phyloP scores from a whole-genome alignment of 92 coral and sea anemone species.

The Porites cylindrica region DNA sequence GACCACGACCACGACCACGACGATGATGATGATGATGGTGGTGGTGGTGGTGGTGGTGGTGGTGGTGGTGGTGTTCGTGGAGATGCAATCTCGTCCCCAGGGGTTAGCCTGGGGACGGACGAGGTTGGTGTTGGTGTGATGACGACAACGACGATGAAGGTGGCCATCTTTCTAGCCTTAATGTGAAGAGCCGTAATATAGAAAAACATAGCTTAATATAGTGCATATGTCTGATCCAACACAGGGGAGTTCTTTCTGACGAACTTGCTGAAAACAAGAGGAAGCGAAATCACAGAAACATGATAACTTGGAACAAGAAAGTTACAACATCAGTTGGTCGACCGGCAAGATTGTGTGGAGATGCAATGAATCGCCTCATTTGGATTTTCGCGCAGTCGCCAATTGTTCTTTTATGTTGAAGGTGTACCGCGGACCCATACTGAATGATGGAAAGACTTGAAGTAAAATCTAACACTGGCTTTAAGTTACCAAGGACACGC shows the following conservation, averaged over 20 bases:
- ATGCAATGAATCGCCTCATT: not conserved
- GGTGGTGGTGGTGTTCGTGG: no score
- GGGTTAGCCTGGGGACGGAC: no score
- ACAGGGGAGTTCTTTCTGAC: constrained; percentile 92
- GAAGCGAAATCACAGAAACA: not conserved
- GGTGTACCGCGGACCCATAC: not conserved
- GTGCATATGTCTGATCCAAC: not conserved
- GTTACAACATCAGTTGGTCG: not conserved
- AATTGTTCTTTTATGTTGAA: not conserved
- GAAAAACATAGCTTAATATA: not conserved
- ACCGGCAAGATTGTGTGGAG: not conserved
- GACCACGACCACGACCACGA: no score
- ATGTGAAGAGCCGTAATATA: not conserved
- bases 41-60: no score
- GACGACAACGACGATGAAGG: no score
- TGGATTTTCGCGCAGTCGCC: not conserved
- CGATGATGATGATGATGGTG: no score
- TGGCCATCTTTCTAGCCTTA: no score
- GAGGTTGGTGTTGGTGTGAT: no score
- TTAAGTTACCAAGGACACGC: not conserved
- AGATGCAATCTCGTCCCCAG: no score
- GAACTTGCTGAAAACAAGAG: constrained; percentile 76
- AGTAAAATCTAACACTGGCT: not conserved
- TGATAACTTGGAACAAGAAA: not conserved
- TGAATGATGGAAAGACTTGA: not conserved